Conservation (phyloP, 2,113 vertebrate species). For the Anarhynchus alexandrinus region DNA sequence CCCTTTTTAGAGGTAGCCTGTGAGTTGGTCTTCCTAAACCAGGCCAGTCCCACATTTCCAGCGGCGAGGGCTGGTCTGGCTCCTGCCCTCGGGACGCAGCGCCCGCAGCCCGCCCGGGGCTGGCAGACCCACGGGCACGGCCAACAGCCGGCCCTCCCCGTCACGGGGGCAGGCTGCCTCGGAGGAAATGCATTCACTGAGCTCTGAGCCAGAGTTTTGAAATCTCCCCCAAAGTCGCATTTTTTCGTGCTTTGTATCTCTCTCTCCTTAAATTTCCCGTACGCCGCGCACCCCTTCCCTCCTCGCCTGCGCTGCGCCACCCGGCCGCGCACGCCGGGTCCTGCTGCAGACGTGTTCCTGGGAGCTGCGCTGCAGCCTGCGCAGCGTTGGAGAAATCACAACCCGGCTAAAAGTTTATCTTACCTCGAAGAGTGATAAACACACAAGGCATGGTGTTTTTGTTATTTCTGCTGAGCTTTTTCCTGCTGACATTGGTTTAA, state of each 20-base stretch:
- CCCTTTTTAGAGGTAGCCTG: not conserved
- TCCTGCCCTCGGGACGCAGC: rapidly evolving
- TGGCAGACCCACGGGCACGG: not conserved
- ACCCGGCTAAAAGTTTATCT: not conserved
- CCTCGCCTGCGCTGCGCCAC: not conserved
- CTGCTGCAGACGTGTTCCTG: rapidly evolving
- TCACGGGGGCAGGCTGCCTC: not conserved
- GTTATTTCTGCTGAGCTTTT: conserved; percentile 34
- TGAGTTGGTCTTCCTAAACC: not conserved
- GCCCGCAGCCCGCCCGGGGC: not conserved
- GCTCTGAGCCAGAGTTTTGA: not conserved
- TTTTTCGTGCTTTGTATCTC: not conserved
- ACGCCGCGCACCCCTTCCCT: not conserved
- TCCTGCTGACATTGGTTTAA: conserved; percentile 35
- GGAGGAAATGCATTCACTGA: rapidly evolving
- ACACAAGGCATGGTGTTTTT: not conserved
- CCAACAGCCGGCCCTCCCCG: rapidly evolving
- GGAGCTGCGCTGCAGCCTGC: not conserved
- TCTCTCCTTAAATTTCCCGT: rapidly evolving
- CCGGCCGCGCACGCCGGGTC: not conserved
- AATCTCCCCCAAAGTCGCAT: rapidly evolving
- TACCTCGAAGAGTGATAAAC: not conserved
- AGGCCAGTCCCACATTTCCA: not conserved
- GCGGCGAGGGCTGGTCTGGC: rapidly evolving
- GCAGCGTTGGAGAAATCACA: not conserved